Base-by-base conservation (phyloP, 1,140 invertebrate genomes). In the Diuraphis noxia region DNA sequence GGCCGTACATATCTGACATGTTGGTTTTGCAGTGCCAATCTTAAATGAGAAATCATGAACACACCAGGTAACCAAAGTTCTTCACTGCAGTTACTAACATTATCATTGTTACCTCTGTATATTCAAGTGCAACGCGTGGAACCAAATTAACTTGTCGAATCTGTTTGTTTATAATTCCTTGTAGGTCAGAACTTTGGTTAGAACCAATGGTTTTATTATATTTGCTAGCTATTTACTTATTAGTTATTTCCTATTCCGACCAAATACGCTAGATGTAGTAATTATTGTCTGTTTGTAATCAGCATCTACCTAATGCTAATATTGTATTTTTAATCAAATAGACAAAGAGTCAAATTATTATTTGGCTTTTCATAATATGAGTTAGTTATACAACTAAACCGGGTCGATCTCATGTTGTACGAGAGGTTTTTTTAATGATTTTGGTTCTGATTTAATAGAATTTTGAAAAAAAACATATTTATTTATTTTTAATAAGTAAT, bases 21-120 rank as follows among this genome's bases (percentile, higher is more conserved):
- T 25, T 38, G 36, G 21, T 86, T 52, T 23, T 23, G 9, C 9
- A 0, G 23, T 5, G 21, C 4, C 36, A 9, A 52, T 36, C 34
- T 8, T 86, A 52, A 86, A 86, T 86, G 85, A 34, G 6, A 36
- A 52, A 86, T 38, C 43, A 86, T 86, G 85, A 10, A 86, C 34
- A 52, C 46, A 2, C 43, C 85, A 52, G 85, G 85, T 86, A 85
- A 34, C 13, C 13, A 72, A 13, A 72, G 13, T 56, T 56, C 52
- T 56, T 30, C 30, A 13, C 30, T 30, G 25, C 13, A 5, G n/a
- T 72, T n/a, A 72, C 13, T n/a, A 72, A n/a, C 17, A 8, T n/a
- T 72, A n/a, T 72, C 5, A 1, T 72, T n/a, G 4, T 72, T 1
- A 72, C 30, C n/a, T 17, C 1, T n/a, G 3, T n/a, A 17, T 4